These are phyloP conservation scores for Pollimyrus isidori DNA, from an alignment of 2,113 vertebrate genomes.

Conservation along the genomic window DNA sequence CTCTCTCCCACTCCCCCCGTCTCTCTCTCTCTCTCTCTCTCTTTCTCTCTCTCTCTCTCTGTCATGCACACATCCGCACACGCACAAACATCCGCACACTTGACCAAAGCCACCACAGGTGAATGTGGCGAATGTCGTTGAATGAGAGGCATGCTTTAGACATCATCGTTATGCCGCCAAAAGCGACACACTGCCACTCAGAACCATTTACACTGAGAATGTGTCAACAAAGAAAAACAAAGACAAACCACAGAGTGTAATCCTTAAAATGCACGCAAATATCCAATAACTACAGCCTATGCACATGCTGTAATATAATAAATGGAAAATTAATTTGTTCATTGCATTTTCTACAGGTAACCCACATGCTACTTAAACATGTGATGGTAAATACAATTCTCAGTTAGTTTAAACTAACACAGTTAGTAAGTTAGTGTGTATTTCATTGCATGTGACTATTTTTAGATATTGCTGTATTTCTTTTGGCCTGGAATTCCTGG, in stretches of 20 bases:
- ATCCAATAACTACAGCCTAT: background rate
- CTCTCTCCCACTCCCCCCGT: background rate
- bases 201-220: background rate
- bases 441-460: background rate
- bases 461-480: background rate
- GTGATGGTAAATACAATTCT: background rate
- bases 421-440: background rate
- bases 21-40: background rate
- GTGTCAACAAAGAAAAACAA: background rate
- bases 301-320: background rate
- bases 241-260: background rate
- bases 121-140: background rate
- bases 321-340: background rate
- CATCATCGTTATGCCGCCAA: background rate
- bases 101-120: background rate
- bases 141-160: background rate
- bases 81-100: constrained; percentile 19
- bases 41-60: constrained; percentile 9
- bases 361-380: background rate
- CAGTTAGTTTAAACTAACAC: background rate
- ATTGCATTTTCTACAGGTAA: background rate
- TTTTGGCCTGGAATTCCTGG: background rate
- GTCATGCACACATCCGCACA: constrained; percentile 30
- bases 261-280: background rate
- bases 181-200: background rate